A percentile compares a stretch with the other conserved stretches of the same genome.
phyloP scores from a whole-genome alignment of 2,113 vertebrate genomes.

The Haemorhous mexicanus region DNA sequence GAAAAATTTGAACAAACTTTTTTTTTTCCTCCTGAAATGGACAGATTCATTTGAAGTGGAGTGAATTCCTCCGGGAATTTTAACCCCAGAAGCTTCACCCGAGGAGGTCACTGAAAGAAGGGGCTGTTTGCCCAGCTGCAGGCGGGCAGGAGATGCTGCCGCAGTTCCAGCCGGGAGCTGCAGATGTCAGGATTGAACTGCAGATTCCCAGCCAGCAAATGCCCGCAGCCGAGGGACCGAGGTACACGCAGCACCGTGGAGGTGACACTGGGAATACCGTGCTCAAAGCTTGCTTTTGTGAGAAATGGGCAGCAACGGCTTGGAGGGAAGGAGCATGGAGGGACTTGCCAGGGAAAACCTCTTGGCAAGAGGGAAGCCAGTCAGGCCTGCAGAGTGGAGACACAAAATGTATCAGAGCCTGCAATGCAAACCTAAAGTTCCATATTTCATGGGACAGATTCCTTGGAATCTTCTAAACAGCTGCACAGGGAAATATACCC shows the following conservation, averaged over 20 bases:
- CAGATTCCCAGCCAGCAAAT: background rate
- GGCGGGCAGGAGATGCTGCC: background rate
- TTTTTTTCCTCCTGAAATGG: fast-evolving
- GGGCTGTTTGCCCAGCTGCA: fast-evolving
- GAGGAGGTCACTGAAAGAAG: fast-evolving
- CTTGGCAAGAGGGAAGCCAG: too few species aligned
- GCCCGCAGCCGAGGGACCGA: fast-evolving
- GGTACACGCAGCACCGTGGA: fast-evolving
- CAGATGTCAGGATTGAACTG: slow-evolving; percentile 54
- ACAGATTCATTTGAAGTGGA: background rate
- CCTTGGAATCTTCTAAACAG: too few species aligned
- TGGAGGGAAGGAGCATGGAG: too few species aligned
- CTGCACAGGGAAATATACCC: too few species aligned
- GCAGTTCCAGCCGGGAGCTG: background rate
- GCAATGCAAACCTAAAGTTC: too few species aligned
- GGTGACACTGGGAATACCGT: fast-evolving
- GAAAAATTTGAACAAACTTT: background rate
- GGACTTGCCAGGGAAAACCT: too few species aligned
- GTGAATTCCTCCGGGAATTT: too few species aligned
- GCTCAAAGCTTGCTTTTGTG: too few species aligned
- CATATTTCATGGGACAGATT: too few species aligned
- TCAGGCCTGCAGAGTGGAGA: too few species aligned
- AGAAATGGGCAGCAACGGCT: too few species aligned
- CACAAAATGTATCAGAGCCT: too few species aligned
- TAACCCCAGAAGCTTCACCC: background rate